Evolutionary conservation across 2,888 invertebrate genomes (phyloP).

Genomic region (Pomacea canaliculata): DNA sequence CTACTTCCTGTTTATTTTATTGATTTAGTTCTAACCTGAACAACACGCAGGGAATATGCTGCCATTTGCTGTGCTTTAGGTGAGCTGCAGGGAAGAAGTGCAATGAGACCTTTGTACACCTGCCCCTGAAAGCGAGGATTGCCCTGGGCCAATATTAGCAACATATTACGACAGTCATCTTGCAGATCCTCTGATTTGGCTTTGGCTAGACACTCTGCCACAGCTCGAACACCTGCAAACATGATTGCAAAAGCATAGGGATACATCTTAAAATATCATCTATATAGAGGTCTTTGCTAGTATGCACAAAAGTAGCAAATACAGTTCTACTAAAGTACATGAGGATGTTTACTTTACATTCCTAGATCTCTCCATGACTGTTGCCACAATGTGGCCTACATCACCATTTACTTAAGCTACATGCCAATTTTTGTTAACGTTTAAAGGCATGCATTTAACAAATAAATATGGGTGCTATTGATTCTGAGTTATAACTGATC

Average conservation of each 20-base stretch:
- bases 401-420: no score
- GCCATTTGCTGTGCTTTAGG: slow-evolving; percentile 71
- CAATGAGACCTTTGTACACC: slow-evolving; percentile 70
- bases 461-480: no score
- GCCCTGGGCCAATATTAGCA: slow-evolving; percentile 67
- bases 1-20: no score
- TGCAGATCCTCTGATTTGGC: slow-evolving; percentile 68
- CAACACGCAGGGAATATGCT: slow-evolving; percentile 65
- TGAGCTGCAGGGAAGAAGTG: slow-evolving; percentile 69
- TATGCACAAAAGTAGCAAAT: no score
- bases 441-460: no score
- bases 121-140: slow-evolving; percentile 69
- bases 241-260: background rate
- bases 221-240: slow-evolving; percentile 66
- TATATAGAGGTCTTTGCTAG: no score
- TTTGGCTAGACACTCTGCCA: slow-evolving; percentile 70
- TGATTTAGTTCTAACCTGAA: slow-evolving; percentile 53
- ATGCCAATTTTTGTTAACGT: no score
- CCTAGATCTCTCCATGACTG: no score
- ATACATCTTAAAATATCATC: background rate
- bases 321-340: no score
- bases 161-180: slow-evolving; percentile 64
- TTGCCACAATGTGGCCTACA: no score
- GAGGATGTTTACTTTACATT: no score
- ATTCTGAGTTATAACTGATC: no score